Evolutionary conservation across 2,797 vertebrate genomes (phyloP), one percentile per base, ranked within the genome.

Genomic region (Danio aesculapii): DNA sequence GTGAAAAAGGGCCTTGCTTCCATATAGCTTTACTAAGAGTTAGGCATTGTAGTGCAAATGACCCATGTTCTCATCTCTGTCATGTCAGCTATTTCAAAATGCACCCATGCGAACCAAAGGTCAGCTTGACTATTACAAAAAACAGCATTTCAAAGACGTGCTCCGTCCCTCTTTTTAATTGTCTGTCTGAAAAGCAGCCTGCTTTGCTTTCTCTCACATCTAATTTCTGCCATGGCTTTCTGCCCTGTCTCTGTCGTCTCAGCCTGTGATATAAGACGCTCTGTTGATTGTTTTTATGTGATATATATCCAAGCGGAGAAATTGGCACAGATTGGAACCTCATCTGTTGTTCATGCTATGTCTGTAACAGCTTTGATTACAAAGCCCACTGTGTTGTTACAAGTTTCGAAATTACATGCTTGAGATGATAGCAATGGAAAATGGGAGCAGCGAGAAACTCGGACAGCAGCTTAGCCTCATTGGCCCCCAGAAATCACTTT

Each of bases 71-170:
- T 81, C 17, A 62, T 79, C 69, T 85, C 43, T 41, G 43, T 85
- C 82, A 83, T 82, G 68, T 77, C 77, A 80, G 53, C 68, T 30
- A 11, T 75, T 84, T 81, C 47, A 57, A 75, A 84, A 79, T n/a
- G 53, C 46, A n/a, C 8, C 67, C 75, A 77, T 63, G 13, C n/a
- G 39, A 82, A 78, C 19, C 62, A 84, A 84, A 85, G 84, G 82
- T 84, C 84, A 85, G 55, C 62, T 57, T n/a, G 64, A 66, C 64
- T 75, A 84, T 85, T 77, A 82, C 61, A 62, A 67, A 71, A 85
- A 80, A 81, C 62, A 71, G 49, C 70, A 75, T 19, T 80, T 52
- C 70, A 39, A 49, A 68, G 76, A 71, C 43, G 21, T 69, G 47
- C 44, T 16, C 50, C 43, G 62, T 81, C 77, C 46, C 59, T 21